Evolutionary conservation across 2,113 vertebrate species (phyloP).

Genomic region (Fulmarus glacialis): DNA sequence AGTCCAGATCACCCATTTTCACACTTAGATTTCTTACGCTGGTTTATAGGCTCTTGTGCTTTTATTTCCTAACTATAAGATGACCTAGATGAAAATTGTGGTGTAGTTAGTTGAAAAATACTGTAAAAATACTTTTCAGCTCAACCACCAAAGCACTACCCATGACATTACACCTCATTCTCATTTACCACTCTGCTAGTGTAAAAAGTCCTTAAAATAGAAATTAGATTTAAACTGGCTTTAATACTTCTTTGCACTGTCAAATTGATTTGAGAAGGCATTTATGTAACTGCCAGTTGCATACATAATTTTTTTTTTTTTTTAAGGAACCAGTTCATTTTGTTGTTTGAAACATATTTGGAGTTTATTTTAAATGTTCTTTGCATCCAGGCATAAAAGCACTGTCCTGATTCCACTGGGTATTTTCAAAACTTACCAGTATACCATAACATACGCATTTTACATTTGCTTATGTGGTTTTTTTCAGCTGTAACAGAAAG

Average conservation of each 20-base stretch:
- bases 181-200: not conserved
- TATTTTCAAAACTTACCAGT: not conserved
- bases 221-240: not conserved
- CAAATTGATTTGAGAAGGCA: conserved; percentile 1
- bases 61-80: not conserved
- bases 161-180: not conserved
- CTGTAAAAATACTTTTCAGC: not conserved
- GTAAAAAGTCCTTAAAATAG: conserved; percentile 24
- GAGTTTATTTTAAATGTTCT: not conserved
- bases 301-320: not conserved
- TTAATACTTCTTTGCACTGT: conserved; percentile 4
- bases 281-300: conserved; percentile 23
- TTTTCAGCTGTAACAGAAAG: not conserved
- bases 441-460: not conserved
- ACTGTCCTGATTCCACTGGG: not conserved
- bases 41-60: not conserved
- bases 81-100: conserved; percentile 13
- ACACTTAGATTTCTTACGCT: not conserved
- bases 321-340: not conserved
- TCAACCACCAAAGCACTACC: not conserved
- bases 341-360: not conserved
- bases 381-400: not conserved
- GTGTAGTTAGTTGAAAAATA: not conserved
- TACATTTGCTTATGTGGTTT: not conserved
- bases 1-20: conserved; percentile 23